Base-by-base conservation (phyloP, 2,888 invertebrate species). In the Protophormia terraenovae region DNA sequence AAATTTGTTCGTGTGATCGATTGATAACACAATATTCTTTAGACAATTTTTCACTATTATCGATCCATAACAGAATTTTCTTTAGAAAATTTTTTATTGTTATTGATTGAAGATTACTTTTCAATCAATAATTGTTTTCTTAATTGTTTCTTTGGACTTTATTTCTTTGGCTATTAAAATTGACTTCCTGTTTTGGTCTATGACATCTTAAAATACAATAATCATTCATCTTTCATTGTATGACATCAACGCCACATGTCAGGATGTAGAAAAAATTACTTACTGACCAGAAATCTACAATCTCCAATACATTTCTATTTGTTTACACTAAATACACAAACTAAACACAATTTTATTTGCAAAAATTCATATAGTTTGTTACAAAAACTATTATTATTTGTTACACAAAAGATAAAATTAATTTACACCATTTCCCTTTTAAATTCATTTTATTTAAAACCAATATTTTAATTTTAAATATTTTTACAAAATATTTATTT, bases 211-310 rank as follows among this genome's bases (percentile, higher is more conserved):
- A 27, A 8, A 60, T 12, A 35, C 7, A 14, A 27, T 29, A 60
- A 60, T 16, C 19, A 19, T 19, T 10, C 10, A 60, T 38, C 38
- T 35, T 14, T 38, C 3, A 10, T 4, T 4, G 14, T 38, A 38
- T 60, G 60, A 60, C 60, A 60, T 60, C 60, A 60, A 60, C 60
- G 10, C 35, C 35, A 19, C 32, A 35, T 32, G 19, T 60, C 35
- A 60, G 3, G 19, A 10, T 10, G 10, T 2, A 22, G 8, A 16
- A 47, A 60, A 29, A 32, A 32, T 8, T 16, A 45, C 58, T 35
- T 35, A 32, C 12, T 19, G 19, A 12, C 19, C 35, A 35, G 19
- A 35, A 60, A 47, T 16, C 16, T 4, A 22, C 8, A 19, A 22
- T 35, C 0, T 35, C 35, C 8, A 38, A 12, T 38, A 38, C 8